Conservation (phyloP, 1,140 invertebrate species). For the Temnothorax longispinosus region DNA sequence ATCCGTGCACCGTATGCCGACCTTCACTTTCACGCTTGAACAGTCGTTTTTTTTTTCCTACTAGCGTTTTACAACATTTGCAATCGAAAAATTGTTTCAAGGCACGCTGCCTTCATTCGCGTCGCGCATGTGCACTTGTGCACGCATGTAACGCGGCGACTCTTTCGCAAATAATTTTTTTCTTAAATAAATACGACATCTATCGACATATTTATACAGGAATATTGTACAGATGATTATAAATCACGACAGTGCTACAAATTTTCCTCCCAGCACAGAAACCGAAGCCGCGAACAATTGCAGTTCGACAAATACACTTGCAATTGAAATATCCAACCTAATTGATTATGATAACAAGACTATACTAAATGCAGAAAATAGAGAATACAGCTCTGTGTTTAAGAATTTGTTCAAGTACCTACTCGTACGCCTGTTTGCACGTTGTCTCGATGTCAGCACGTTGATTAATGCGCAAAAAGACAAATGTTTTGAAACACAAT, state of each 20-base stretch:
- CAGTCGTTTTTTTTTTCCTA: conserved; percentile 20
- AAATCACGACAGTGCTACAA: not conserved
- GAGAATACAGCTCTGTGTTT: not conserved
- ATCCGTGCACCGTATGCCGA: conserved; percentile 13
- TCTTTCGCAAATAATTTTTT: not conserved
- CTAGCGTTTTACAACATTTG: conserved; percentile 11
- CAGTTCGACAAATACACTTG: not conserved
- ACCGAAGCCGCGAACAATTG: not conserved
- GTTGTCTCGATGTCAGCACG: not conserved
- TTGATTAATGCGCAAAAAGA: conserved; percentile 3
- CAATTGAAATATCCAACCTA: not conserved
- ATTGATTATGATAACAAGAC: not conserved
- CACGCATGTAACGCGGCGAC: not conserved
- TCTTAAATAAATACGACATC: not conserved
- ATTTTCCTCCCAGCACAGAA: not conserved
- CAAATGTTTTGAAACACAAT: not conserved
- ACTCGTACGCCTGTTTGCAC: not conserved
- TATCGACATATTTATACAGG: not conserved
- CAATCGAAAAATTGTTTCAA: conserved; percentile 60
- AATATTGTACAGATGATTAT: not conserved
- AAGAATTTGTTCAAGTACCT: not conserved
- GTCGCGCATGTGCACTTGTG: conserved; percentile 1
- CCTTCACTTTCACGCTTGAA: conserved; percentile 57
- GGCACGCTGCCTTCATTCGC: not conserved
- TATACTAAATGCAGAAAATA: not conserved